phyloP scores from a whole-genome alignment of 2,888 invertebrate species.

The Petrolisthes manimaculis region DNA sequence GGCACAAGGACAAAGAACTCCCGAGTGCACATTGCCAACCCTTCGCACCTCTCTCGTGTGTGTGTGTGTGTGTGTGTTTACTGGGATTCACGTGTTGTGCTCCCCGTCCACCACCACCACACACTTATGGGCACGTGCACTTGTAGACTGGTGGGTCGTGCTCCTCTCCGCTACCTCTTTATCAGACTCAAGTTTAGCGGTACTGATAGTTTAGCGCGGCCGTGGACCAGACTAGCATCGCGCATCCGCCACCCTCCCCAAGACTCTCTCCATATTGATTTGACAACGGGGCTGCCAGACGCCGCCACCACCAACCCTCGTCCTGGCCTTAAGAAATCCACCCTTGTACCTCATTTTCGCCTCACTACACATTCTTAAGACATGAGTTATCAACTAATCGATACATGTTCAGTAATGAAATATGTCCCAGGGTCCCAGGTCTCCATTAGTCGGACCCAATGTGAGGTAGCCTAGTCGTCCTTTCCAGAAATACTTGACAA shows the following conservation, averaged over 20 bases:
- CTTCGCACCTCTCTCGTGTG: no score
- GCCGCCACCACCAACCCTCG: background rate
- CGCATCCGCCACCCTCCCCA: background rate
- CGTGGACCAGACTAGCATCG: background rate
- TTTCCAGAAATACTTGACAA: background rate
- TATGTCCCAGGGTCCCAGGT: no score
- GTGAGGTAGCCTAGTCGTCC: no score
- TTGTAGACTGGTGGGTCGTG: background rate
- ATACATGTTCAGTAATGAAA: background rate
- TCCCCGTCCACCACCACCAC: no score
- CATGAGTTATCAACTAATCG: background rate
- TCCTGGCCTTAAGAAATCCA: background rate
- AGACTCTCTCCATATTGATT: constrained; percentile 1
- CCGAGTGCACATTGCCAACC: no score
- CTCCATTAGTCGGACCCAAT: no score
- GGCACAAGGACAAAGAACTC: no score
- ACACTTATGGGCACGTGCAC: background rate
- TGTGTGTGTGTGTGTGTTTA: no score
- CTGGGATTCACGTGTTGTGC: no score
- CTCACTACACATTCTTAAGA: background rate
- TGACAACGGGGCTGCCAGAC: background rate
- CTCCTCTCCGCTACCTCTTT: background rate
- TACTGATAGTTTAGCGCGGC: background rate
- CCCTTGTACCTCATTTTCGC: background rate
- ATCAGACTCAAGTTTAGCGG: background rate